Evolutionary conservation across 2,113 vertebrate species (phyloP), one percentile per base, ranked within the genome.

Genomic region (Megalops atlanticus): DNA sequence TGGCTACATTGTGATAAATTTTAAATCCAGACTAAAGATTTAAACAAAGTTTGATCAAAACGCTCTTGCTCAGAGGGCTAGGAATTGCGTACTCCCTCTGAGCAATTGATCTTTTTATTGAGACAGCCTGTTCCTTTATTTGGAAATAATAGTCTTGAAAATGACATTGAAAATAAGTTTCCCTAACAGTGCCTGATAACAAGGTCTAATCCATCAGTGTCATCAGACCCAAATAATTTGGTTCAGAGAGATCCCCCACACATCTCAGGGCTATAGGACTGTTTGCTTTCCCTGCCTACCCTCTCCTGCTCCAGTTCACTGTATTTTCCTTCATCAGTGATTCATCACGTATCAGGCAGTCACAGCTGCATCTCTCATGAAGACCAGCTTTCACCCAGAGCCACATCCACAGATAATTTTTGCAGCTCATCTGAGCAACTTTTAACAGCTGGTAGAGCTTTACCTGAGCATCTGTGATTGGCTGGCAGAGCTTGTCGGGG

Each of bases 201-300:
- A 77, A 81, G 88, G 36, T 81, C 76, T 77, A 83, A 86, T 84
- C 81, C 81, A 81, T 81, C 12, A 36, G 70, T 64, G 79, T 86
- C 82, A 85, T 79, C 74, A 70, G 54, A 85, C 69, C 83, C 49
- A 71, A 87, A 86, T 89, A 84, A 86, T 82, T 89, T 86, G 76
- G 10, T 79, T 86, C 74, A 64, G 76, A 81, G 82, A 15, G 21
- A 74, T 47, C 24, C 68, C 49, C 72, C 7, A n/a, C 31, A 18
- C 39, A 38, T 39, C 78, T 8, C 3, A 36, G 70, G 78, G 81
- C 80, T 45, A 16, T 16, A n/a, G 41, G 16, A 27, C 41, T 16
- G 1, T 31, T 47, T 73, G 7, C 35, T 74, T 33, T 41, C 6
- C 31, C 35, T 83, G 76, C 71, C 72, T 43, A 75, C 79, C 79